phyloP scores from a whole-genome alignment of 2,113 vertebrate genomes.

The rabbit (Oryctolagus cuniculus) region mOryCun1.1 NC_091435.1:113956501-113957000 shows the following conservation, averaged over 20 bases:
- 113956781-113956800: neutral
- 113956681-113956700: fast-evolving
- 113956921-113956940: constrained; percentile 2
- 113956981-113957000: constrained; percentile 70
- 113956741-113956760: neutral
- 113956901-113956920: neutral
- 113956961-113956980: constrained; percentile 48
- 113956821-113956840: neutral
- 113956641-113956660: too few relatives aligned
- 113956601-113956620: too few relatives aligned
- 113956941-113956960: neutral
- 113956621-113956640: too few relatives aligned
- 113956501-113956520: too few relatives aligned
- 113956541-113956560: too few relatives aligned
- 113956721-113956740: neutral
- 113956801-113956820: neutral
- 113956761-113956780: neutral
- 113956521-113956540: too few relatives aligned
- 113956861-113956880: neutral
- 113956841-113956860: neutral
- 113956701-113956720: neutral
- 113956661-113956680: neutral
- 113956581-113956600: too few relatives aligned
- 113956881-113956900: neutral
- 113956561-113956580: too few relatives aligned